A percentile compares a stretch with the other conserved stretches of the same genome.
Conservation (phyloP, 2,113 vertebrate genomes). For the Aptenodytes forsteri region DNA sequence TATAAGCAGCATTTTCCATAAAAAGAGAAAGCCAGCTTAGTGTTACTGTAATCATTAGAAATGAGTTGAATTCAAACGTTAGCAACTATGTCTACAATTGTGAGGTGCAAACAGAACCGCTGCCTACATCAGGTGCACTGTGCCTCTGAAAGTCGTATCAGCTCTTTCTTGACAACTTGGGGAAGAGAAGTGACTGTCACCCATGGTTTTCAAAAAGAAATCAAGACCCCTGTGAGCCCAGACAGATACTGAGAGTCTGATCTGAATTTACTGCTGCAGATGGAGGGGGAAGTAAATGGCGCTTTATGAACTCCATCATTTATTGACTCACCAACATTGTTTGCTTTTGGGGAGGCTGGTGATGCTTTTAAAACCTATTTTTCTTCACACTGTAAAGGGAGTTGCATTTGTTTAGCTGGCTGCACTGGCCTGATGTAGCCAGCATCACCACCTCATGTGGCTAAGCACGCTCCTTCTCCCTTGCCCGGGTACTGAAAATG, state of each 20-base stretch:
- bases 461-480: neutral
- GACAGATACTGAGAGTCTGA: slow-evolving; percentile 6
- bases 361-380: slow-evolving; percentile 33
- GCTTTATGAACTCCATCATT: slow-evolving; percentile 71
- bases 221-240: neutral
- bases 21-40: neutral
- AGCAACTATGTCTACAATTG: neutral
- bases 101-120: accelerated
- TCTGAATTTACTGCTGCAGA: slow-evolving; percentile 62
- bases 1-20: neutral
- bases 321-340: slow-evolving; percentile 65
- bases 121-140: neutral
- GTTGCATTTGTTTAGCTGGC: neutral
- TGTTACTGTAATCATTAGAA: neutral
- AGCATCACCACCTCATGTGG: neutral
- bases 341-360: slow-evolving; percentile 41
- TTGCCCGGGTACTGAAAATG: neutral
- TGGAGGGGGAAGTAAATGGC: slow-evolving; percentile 33
- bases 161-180: neutral
- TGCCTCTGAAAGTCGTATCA: neutral
- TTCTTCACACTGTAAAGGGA: slow-evolving; percentile 7
- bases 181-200: neutral
- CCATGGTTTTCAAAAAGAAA: neutral
- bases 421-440: neutral
- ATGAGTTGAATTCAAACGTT: neutral